phyloP scores from a whole-genome alignment of 2,113 vertebrate genomes.

The Tamias sibiricus region DNA sequence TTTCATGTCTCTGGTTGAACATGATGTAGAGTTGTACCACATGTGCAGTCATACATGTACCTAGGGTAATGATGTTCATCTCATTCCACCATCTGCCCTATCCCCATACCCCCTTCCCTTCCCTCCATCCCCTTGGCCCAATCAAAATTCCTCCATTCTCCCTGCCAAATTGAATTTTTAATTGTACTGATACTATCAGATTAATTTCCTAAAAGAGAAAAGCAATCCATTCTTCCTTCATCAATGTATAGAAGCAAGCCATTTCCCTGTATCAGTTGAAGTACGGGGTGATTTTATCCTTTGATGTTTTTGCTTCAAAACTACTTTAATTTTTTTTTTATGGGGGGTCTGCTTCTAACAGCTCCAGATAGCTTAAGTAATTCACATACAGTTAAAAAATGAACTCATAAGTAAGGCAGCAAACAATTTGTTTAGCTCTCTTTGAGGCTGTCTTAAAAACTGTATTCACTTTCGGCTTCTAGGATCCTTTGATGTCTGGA shows the following conservation, averaged over 20 bases:
- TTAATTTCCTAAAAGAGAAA: constrained; percentile 50
- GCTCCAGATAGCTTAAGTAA: constrained; percentile 30
- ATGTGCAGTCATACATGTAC: no score
- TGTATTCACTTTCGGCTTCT: constrained; percentile 68
- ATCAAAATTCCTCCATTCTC: no score
- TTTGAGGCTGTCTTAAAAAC: constrained; percentile 50
- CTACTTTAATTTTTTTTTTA: background rate
- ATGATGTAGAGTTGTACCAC: no score
- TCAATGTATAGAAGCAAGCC: background rate
- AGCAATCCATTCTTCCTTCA: background rate
- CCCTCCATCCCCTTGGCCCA: no score
- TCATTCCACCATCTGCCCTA: no score
- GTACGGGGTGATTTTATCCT: background rate
- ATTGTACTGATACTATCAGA: constrained; percentile 5
- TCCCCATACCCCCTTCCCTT: no score
- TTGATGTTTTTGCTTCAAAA: constrained; percentile 49
- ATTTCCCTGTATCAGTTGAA: constrained; percentile 2
- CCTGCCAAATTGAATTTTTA: constrained; percentile 34
- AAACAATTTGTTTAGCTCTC: constrained; percentile 40
- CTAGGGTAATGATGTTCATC: no score
- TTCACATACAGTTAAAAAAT: constrained; percentile 34
- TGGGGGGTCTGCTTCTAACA: constrained; percentile 29
- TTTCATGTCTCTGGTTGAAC: no score
- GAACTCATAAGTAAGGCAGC: constrained; percentile 34
- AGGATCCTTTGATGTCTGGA: constrained; percentile 70